Base-by-base conservation (phyloP, 2,113 vertebrate genomes). In the Saguinus midas region DNA sequence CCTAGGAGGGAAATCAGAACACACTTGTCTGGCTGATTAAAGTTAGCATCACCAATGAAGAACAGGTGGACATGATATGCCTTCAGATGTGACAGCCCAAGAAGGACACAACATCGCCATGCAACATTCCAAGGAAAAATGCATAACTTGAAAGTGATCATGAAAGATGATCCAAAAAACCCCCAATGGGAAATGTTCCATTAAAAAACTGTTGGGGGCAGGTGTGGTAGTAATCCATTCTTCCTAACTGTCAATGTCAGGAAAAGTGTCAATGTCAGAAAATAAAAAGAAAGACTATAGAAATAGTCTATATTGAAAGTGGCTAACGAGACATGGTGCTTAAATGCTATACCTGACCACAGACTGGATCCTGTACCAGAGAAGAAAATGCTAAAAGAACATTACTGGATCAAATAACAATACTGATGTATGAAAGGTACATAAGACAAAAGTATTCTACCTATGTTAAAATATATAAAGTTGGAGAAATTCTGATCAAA, bases 1-100 rank as follows among this genome's bases (percentile, higher is more conserved):
- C 8, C 37, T 48, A 37, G 40, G 83, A n/a, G 61, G 58, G 45
- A 91, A 97, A 82, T 96, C 37, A 82, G 61, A 89, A 94, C 83
- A 72, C 37, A 58, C 52, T 72, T 43, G 5, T 50, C 48, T 18
- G 40, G 50, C n/a, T 88, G 58, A 85, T 57, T 75, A 94, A 90
- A 96, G 52, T 81, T 81, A 93, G 35, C 70, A 50, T 50, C 32
- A 52, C 29, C 78, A 61, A 0, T 25, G 52, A 94, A 18, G 83
- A 87, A 72, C 87, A 89, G 66, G 82, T 64, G 93, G 90, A 73
- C 58, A 64, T 1, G 1, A 35, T 55, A 37, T 35, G 32, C 40
- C 27, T 85, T 32, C 57, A 79, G 58, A 83, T 81, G 40, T 52
- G 64, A 79, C 4, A 40, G 1, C 7, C 37, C 4, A 32, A 68